A percentile compares a stretch with the other conserved stretches of the same genome.
Evolutionary conservation across 2,113 vertebrate genomes (phyloP).

Genomic region (Equus przewalskii): DNA sequence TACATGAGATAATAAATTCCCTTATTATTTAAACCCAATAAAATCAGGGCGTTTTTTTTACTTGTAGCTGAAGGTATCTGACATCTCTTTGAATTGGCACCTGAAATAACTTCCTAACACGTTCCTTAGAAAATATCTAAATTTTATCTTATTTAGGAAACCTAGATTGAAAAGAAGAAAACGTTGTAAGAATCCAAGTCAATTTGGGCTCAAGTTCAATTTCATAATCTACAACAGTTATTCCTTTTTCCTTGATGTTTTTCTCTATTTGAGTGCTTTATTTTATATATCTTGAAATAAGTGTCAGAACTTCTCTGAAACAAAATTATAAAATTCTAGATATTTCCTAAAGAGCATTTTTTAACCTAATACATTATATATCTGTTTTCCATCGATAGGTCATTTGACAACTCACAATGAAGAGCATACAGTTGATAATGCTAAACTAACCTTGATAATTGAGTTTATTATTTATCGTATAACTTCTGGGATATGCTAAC

Average conservation of each 20-base stretch:
- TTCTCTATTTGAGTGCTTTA: background rate
- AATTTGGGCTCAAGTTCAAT: background rate
- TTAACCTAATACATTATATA: background rate
- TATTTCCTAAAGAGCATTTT: background rate
- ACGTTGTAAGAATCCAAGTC: background rate
- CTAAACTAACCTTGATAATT: constrained; percentile 24
- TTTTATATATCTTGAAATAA: constrained; percentile 38
- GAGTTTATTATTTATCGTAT: background rate
- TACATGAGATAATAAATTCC: background rate
- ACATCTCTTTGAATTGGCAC: background rate
- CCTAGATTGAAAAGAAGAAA: constrained; percentile 20
- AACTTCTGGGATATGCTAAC: background rate
- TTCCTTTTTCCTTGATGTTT: background rate
- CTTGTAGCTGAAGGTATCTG: background rate
- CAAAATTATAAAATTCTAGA: constrained; percentile 13
- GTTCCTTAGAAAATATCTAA: background rate
- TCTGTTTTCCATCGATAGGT: background rate
- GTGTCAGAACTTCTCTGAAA: background rate
- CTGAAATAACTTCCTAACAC: background rate
- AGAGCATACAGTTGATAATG: background rate
- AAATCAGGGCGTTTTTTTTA: background rate
- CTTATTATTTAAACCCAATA: background rate
- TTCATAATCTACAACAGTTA: background rate
- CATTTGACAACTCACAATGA: constrained; percentile 17
- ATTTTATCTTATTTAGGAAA: constrained; percentile 31